These are phyloP conservation scores for Cliona cf. orientalis DNA, from an alignment of 37 sponge, comb jelly and placozoan species.

Conservation along the genomic window DNA sequence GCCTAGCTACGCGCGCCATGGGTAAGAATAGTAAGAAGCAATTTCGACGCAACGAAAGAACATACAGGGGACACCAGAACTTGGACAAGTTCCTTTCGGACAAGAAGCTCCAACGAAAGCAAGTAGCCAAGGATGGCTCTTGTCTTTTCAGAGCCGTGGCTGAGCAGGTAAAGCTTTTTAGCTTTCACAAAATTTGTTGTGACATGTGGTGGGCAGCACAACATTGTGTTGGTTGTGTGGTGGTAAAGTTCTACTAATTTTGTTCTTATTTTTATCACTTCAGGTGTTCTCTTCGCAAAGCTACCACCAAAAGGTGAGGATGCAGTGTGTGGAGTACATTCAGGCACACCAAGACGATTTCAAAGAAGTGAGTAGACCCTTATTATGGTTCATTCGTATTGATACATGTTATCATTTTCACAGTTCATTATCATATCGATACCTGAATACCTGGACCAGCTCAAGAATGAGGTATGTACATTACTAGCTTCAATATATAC, in stretches of 20 bases:
- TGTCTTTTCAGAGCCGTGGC: slow-evolving; percentile 93
- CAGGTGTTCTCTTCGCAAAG: slow-evolving; percentile 60
- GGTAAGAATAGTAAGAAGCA: slow-evolving; percentile 6
- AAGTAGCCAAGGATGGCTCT: slow-evolving; percentile 86
- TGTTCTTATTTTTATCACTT: background rate
- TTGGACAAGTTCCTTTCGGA: slow-evolving; percentile 28
- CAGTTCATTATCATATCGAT: slow-evolving; percentile 61
- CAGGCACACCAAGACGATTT: slow-evolving; percentile 45
- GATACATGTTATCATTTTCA: background rate
- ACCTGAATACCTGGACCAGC: slow-evolving; percentile 36
- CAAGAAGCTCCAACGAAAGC: slow-evolving; percentile 57
- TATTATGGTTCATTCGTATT: background rate
- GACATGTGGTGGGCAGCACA: background rate
- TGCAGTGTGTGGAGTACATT: slow-evolving; percentile 65
- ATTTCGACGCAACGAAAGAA: background rate
- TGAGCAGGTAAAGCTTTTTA: slow-evolving; percentile 79
- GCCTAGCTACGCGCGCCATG: slow-evolving; percentile 44
- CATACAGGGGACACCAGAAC: slow-evolving; percentile 8
- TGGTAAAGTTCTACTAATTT: background rate
- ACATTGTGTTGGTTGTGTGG: background rate
- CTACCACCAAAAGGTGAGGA: slow-evolving; percentile 44
- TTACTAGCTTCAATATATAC: background rate
- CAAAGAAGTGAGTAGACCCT: slow-evolving; percentile 60
- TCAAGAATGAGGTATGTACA: slow-evolving; percentile 10
- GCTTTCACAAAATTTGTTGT: background rate